Conservation (phyloP, 1,140 invertebrate species). For the Leptinotarsa undecemlineata region DNA sequence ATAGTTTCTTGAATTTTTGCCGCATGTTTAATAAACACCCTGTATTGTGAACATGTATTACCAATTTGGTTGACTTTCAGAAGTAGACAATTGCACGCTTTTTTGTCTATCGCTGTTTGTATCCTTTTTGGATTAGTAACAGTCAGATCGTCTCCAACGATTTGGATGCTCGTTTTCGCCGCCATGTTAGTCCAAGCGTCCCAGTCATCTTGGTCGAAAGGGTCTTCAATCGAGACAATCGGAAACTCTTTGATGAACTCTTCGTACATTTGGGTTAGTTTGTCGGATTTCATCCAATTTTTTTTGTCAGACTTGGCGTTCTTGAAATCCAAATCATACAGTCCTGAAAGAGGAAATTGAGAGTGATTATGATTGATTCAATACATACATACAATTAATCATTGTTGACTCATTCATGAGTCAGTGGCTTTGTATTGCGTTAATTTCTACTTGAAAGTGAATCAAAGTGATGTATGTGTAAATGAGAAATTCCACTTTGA, state of each 20-base stretch:
- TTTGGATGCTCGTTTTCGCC: conserved; percentile 80
- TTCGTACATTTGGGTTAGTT: conserved; percentile 85
- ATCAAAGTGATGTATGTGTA: too few species aligned
- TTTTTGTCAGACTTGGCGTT: conserved; percentile 87
- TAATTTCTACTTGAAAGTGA: too few species aligned
- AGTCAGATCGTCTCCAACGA: conserved; percentile 96
- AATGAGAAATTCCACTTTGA: too few species aligned
- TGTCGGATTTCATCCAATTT: conserved; percentile 78
- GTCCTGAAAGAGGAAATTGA: conserved; percentile 43
- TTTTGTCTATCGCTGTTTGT: conserved; percentile 92
- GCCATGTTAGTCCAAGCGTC: conserved; percentile 87
- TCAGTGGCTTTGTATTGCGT: too few species aligned
- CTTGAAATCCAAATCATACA: conserved; percentile 98
- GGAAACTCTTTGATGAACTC: conserved; percentile 94
- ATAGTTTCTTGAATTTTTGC: too few species aligned
- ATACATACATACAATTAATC: too few species aligned
- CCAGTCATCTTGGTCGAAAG: conserved; percentile 98
- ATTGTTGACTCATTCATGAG: too few species aligned
- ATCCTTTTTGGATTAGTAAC: conserved; percentile 93
- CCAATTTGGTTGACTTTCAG: conserved; percentile 99
- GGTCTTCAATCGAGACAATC: conserved; percentile 98
- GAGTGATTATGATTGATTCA: not conserved
- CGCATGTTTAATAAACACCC: too few species aligned
- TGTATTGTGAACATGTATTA: not conserved
- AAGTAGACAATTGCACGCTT: conserved; percentile 95